Evolutionary conservation across 1,140 invertebrate genomes (phyloP).

Genomic region (Ceratitis capitata): DNA sequence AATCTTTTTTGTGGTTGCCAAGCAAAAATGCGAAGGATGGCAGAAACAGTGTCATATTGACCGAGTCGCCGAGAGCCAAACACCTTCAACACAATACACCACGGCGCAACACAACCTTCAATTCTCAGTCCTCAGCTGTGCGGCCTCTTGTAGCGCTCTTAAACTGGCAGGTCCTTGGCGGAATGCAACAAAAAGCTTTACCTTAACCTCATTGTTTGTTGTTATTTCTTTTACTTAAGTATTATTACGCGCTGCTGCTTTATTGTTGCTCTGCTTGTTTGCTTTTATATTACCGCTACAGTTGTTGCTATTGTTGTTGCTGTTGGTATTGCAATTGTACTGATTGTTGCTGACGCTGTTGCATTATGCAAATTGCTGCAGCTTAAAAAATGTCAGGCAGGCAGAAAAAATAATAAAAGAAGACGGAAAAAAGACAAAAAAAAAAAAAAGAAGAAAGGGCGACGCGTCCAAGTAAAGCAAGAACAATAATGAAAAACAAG

Average conservation of each 20-base stretch:
- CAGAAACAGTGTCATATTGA: conserved; percentile 6
- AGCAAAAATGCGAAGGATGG: background rate
- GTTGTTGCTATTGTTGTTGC: background rate
- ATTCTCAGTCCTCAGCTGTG: background rate
- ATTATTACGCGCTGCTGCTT: too few species aligned
- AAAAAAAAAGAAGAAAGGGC: background rate
- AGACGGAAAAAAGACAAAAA: conserved; percentile 3
- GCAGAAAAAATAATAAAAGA: too few species aligned
- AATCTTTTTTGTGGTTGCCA: background rate
- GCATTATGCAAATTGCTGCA: conserved; percentile 30
- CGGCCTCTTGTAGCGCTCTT: background rate
- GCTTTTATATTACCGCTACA: too few species aligned
- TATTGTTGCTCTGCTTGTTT: too few species aligned
- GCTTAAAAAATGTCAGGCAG: background rate
- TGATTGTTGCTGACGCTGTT: conserved; percentile 16
- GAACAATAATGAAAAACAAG: background rate
- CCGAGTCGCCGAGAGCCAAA: background rate
- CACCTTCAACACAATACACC: background rate
- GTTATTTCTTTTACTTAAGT: background rate
- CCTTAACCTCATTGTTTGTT: conserved; percentile 21
- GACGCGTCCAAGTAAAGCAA: background rate
- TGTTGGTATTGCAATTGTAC: background rate
- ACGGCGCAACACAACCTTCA: background rate
- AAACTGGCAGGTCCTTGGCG: background rate
- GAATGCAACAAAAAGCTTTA: background rate